Evolutionary conservation across 2,797 vertebrate species (phyloP).

Genomic region (Alca torda): DNA sequence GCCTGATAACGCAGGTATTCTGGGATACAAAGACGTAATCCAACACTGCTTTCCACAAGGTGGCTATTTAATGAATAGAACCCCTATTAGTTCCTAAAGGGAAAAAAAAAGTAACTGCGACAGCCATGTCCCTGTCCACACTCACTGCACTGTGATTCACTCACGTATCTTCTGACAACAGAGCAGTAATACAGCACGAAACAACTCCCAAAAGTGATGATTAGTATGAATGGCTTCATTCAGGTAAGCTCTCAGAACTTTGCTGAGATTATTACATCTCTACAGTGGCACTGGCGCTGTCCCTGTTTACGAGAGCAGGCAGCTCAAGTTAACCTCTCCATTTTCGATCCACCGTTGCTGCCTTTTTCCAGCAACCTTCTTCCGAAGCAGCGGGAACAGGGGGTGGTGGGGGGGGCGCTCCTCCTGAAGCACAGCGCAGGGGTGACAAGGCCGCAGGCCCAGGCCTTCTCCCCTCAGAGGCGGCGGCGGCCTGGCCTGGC

Average conservation of each 20-base stretch:
- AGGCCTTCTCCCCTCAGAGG: too few species aligned
- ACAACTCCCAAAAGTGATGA: rapidly evolving
- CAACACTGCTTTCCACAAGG: rapidly evolving
- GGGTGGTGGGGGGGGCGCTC: rapidly evolving
- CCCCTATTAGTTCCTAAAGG: not conserved
- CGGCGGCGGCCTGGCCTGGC: too few species aligned
- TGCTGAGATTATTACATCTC: rapidly evolving
- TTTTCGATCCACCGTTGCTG: rapidly evolving
- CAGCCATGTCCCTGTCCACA: rapidly evolving
- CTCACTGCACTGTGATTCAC: too few species aligned
- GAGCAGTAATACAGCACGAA: rapidly evolving
- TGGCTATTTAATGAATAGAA: not conserved
- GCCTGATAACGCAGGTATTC: not conserved
- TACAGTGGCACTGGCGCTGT: rapidly evolving
- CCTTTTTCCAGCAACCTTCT: not conserved
- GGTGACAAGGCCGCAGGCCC: not conserved
- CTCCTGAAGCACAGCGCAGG: rapidly evolving
- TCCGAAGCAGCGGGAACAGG: rapidly evolving
- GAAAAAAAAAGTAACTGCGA: not conserved
- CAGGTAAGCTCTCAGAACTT: not conserved
- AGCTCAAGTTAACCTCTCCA: rapidly evolving
- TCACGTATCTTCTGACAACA: not conserved
- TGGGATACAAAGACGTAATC: not conserved
- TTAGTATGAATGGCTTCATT: rapidly evolving
- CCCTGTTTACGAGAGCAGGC: not conserved